phyloP scores from a whole-genome alignment of 2,113 vertebrate species.

The Dicerorhinus sumatrensis region DNA sequence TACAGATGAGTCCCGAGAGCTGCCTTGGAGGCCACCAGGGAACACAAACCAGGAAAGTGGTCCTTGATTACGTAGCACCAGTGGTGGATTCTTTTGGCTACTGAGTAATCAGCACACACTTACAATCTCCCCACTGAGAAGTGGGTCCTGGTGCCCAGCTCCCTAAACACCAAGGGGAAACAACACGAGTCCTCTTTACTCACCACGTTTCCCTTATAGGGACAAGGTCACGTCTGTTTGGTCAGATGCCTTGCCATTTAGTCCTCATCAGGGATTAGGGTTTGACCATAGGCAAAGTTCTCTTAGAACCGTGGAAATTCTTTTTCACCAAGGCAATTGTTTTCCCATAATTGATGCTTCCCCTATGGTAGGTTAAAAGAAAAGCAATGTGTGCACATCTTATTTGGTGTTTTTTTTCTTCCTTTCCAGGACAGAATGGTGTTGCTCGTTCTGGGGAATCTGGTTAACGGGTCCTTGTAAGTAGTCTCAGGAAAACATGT shows the following conservation, averaged over 20 bases:
- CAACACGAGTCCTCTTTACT: neutral
- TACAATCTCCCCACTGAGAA: neutral
- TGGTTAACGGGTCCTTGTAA: conserved; percentile 92
- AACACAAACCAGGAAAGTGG: neutral
- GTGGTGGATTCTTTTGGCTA: too few species aligned
- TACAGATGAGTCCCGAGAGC: neutral
- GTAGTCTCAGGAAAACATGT: conserved; percentile 70
- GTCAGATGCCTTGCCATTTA: neutral
- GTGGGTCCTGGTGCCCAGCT: too few species aligned
- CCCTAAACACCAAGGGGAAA: neutral
- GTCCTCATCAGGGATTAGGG: neutral
- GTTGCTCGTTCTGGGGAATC: conserved; percentile 89
- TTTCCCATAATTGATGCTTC: neutral
- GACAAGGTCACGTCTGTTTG: neutral
- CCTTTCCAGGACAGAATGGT: conserved; percentile 90
- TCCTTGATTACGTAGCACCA: neutral
- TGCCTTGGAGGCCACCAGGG: neutral
- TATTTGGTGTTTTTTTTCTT: conserved; percentile 18
- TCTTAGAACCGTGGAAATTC: neutral
- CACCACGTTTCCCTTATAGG: neutral
- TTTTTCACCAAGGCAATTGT: neutral
- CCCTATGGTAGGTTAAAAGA: neutral
- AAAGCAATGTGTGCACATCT: neutral
- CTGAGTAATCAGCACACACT: neutral
- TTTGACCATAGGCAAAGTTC: neutral